Percentiles rank a stretch among this genome's conserved stretches.
phyloP scores from a whole-genome alignment of 2,888 invertebrate species.

The Nomada flava region DNA sequence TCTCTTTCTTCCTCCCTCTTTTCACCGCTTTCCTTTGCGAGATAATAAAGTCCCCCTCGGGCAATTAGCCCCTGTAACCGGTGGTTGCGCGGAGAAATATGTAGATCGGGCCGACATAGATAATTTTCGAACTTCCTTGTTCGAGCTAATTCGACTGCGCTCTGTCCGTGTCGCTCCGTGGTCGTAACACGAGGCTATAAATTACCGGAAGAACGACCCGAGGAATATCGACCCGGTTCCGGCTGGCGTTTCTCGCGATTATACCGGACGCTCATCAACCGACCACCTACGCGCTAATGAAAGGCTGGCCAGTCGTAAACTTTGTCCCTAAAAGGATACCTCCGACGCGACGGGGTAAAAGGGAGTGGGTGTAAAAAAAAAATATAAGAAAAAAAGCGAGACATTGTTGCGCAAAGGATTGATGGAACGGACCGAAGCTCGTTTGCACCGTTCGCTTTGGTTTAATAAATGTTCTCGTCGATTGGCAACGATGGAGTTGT shows the following conservation, averaged over 20 bases:
- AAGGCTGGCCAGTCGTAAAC: slow-evolving; percentile 20
- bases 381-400: background rate
- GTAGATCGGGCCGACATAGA: slow-evolving; percentile 44
- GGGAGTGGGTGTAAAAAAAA: background rate
- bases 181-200: slow-evolving; percentile 57
- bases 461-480: background rate
- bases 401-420: background rate
- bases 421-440: slow-evolving; percentile 5
- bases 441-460: background rate
- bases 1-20: background rate
- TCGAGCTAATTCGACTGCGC: slow-evolving; percentile 52
- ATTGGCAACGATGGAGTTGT: background rate
- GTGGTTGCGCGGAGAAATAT: slow-evolving; percentile 43
- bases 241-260: slow-evolving; percentile 30
- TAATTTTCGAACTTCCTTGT: slow-evolving; percentile 63
- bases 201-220: slow-evolving; percentile 59
- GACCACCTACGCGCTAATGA: slow-evolving; percentile 21
- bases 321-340: slow-evolving; percentile 2
- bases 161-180: slow-evolving; percentile 17
- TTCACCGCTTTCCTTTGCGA: slow-evolving; percentile 2
- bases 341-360: background rate
- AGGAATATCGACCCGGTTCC: slow-evolving; percentile 43
- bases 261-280: slow-evolving; percentile 35
- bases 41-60: slow-evolving; percentile 47
- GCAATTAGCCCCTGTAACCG: slow-evolving; percentile 46